These are phyloP conservation scores for Leucoraja ocellata DNA, from an alignment of 2,797 vertebrate species.

Conservation along the genomic window DNA sequence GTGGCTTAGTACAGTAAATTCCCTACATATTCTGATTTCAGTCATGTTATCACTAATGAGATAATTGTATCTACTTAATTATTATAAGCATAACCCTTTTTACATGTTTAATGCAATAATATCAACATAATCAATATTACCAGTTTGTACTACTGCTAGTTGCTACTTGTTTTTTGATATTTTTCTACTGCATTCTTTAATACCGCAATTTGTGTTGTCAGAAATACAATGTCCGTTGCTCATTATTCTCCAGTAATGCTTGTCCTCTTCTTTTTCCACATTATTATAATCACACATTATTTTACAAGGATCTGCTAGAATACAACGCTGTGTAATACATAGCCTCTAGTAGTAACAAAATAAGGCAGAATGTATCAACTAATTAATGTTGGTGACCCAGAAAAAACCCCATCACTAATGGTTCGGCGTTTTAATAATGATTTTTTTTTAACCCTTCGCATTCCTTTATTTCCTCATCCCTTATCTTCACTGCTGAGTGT, in stretches of 20 bases:
- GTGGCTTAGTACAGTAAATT: background rate
- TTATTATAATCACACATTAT: background rate
- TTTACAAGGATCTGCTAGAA: background rate
- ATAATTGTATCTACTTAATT: background rate
- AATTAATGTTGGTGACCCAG: conserved; percentile 18
- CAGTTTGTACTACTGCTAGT: background rate
- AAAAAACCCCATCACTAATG: background rate
- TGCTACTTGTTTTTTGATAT: background rate
- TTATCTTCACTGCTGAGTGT: background rate
- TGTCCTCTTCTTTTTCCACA: background rate
- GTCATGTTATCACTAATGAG: background rate
- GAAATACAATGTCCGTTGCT: background rate
- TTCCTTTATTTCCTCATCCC: background rate
- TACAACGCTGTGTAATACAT: background rate
- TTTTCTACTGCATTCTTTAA: background rate
- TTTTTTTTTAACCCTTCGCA: background rate
- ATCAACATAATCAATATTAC: background rate
- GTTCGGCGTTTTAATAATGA: conserved; percentile 12
- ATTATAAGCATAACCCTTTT: background rate
- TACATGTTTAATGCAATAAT: background rate
- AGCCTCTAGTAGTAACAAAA: background rate
- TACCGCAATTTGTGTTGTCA: background rate
- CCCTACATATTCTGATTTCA: background rate
- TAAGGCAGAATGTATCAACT: conserved; percentile 10
- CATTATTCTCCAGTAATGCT: background rate